Percentiles rank a stretch among this genome's conserved stretches.
These are phyloP conservation scores for Diachasmimorpha longicaudata DNA, from an alignment of 1,140 invertebrate genomes.

Conservation along the genomic window DNA sequence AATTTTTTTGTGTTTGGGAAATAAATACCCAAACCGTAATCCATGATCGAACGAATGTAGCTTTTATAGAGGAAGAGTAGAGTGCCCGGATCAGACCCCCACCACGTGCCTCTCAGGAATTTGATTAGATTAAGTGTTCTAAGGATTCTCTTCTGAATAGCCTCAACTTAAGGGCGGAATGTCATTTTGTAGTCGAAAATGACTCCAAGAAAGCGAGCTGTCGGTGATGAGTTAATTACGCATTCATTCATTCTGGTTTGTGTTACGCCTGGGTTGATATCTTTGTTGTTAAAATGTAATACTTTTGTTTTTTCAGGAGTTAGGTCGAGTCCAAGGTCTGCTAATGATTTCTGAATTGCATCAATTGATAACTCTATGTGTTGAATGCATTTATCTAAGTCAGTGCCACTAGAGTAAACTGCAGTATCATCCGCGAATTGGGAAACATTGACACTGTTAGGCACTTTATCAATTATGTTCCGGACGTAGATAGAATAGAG, in stretches of 20 bases:
- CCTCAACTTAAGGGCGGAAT: background rate
- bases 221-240: background rate
- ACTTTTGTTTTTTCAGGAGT: constrained; percentile 16
- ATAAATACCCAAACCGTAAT: background rate
- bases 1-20: background rate
- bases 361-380: background rate
- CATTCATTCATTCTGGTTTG: background rate
- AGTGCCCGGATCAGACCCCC: background rate
- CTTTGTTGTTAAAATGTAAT: constrained; percentile 13
- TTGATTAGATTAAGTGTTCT: background rate
- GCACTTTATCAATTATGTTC: background rate
- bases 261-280: background rate
- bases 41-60: background rate
- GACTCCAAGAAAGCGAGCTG: background rate
- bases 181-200: background rate
- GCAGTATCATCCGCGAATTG: constrained; percentile 26
- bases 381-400: background rate
- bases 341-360: background rate
- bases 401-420: background rate
- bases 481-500: constrained; percentile 16
- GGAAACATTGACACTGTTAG: background rate
- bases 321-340: constrained; percentile 3
- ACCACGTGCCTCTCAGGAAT: constrained; percentile 7
- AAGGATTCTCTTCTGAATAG: background rate
- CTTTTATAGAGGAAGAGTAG: background rate